Conservation (phyloP, 1,140 invertebrate species). For the Drosophila serrata region DNA sequence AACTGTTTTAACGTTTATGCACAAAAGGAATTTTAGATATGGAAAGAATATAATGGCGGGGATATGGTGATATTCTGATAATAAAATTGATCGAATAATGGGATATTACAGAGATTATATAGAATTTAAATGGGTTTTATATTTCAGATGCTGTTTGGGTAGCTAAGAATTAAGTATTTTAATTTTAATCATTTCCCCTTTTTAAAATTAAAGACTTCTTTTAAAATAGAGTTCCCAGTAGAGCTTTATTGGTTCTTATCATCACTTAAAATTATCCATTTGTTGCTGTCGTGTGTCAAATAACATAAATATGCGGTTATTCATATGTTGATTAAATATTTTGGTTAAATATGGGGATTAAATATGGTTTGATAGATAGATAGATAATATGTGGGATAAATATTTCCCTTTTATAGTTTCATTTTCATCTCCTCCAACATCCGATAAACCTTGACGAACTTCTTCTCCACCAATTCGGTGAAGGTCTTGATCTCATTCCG, state of each 20-base stretch:
- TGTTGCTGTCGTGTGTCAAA: slow-evolving; percentile 66
- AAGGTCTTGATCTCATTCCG: slow-evolving; percentile 80
- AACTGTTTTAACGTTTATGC: slow-evolving; percentile 47
- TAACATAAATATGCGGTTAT: slow-evolving; percentile 44
- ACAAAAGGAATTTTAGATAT: slow-evolving; percentile 45
- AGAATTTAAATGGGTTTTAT: neutral
- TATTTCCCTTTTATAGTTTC: slow-evolving; percentile 38
- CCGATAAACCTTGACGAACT: slow-evolving; percentile 80
- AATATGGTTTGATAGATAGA: slow-evolving; percentile 32
- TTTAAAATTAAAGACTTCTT: neutral
- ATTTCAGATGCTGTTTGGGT: neutral
- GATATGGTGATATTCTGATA: neutral
- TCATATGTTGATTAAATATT: slow-evolving; percentile 25
- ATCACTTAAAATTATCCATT: slow-evolving; percentile 51
- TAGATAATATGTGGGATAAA: slow-evolving; percentile 8
- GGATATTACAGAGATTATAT: neutral
- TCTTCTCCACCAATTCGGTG: slow-evolving; percentile 77
- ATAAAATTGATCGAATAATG: slow-evolving; percentile 1
- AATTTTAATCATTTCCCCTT: neutral
- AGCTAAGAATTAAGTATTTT: neutral
- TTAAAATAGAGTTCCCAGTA: slow-evolving; percentile 58
- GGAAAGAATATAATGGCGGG: neutral
- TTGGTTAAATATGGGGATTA: slow-evolving; percentile 25
- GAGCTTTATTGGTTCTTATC: slow-evolving; percentile 59
- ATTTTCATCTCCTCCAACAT: slow-evolving; percentile 81